Conservation (phyloP, 2,888 invertebrate species). For the Hemaris fuciformis region DNA sequence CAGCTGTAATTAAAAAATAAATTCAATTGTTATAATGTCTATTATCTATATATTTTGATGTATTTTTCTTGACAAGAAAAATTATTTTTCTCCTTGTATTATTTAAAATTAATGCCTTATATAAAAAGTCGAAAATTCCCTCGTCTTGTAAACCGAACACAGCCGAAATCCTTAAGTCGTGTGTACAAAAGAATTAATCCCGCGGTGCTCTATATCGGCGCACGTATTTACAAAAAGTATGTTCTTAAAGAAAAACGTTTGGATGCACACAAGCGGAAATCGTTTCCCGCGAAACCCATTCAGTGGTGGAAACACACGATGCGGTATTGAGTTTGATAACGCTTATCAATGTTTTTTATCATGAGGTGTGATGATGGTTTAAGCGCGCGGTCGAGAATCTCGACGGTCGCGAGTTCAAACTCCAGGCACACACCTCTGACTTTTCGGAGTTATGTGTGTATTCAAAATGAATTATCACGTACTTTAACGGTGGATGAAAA, state of each 20-base stretch:
- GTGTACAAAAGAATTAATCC: constrained; percentile 1
- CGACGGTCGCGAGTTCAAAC: too few species aligned
- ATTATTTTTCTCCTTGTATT: not conserved
- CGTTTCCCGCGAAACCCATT: constrained; percentile 11
- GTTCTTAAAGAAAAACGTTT: constrained; percentile 11
- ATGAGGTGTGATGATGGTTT: too few species aligned
- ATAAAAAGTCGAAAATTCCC: not conserved
- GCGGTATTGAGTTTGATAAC: not conserved
- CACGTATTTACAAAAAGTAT: constrained; percentile 12
- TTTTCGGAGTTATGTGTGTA: too few species aligned
- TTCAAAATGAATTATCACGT: too few species aligned
- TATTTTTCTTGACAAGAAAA: not conserved
- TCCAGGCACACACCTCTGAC: too few species aligned
- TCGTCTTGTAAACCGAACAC: not conserved
- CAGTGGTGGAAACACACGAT: constrained; percentile 5
- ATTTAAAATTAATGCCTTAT: not conserved
- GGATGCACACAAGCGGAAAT: constrained; percentile 6
- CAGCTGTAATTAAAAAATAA: too few species aligned
- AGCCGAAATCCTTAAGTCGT: not conserved
- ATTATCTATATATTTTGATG: not conserved
- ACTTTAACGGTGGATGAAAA: too few species aligned
- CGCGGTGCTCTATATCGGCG: not conserved
- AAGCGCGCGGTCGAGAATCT: too few species aligned
- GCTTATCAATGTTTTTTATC: too few species aligned
- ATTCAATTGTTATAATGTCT: not conserved